Percentiles rank a stretch among this genome's conserved stretches.
phyloP scores from a whole-genome alignment of 2,113 vertebrate genomes.

The Taxidea taxus region DNA sequence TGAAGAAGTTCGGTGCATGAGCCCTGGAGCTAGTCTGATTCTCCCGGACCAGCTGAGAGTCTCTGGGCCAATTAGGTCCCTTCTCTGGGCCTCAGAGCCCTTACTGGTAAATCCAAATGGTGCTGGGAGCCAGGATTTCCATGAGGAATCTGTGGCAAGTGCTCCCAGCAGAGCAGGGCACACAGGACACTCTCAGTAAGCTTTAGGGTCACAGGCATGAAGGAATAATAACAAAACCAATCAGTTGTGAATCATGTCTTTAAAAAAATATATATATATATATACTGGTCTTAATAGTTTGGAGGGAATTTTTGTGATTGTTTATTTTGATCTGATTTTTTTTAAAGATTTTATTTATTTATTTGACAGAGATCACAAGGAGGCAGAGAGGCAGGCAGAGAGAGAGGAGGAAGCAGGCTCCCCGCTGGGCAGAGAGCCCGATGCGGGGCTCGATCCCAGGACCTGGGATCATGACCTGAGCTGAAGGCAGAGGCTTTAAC shows the following conservation, averaged over 20 bases:
- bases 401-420: too few species aligned
- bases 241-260: background rate
- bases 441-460: too few species aligned
- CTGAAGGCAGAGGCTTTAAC: too few species aligned
- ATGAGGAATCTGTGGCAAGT: background rate
- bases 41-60: background rate
- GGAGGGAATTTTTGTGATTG: background rate
- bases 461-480: too few species aligned
- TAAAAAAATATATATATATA: background rate
- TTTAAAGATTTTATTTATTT: background rate
- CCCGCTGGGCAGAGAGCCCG: too few species aligned
- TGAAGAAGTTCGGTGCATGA: background rate
- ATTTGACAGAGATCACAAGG: too few species aligned
- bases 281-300: background rate
- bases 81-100: background rate
- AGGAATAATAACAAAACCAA: background rate
- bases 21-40: background rate
- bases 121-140: background rate
- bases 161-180: background rate
- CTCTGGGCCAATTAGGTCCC: background rate
- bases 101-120: background rate
- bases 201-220: background rate
- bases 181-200: background rate
- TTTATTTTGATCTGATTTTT: background rate
- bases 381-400: too few species aligned